Evolutionary conservation across 2,797 vertebrate species (phyloP).

Genomic region (Alcedo quadribrachys): DNA sequence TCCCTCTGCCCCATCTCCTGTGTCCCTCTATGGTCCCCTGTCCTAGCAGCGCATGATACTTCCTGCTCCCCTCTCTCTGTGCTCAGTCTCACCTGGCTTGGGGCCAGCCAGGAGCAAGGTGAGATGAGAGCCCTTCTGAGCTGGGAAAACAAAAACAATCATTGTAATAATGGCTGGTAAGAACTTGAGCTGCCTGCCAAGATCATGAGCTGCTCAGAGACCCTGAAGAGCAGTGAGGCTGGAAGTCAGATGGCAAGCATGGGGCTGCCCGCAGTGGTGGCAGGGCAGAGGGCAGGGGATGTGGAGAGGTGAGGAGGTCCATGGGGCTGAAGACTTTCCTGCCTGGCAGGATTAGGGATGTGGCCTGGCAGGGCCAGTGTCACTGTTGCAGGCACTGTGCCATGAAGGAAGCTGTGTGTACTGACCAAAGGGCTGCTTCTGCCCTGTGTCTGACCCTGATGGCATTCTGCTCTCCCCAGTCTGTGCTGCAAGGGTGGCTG

Average conservation of each 20-base stretch:
- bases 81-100: fast-evolving
- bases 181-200: not conserved
- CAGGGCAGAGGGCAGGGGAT: not conserved
- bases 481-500: fast-evolving
- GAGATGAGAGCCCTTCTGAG: not conserved
- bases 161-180: not conserved
- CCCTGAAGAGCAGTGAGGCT: not conserved
- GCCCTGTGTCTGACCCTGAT: not conserved
- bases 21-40: not conserved
- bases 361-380: not conserved
- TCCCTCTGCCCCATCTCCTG: not conserved
- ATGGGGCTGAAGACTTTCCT: not conserved
- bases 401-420: conserved; percentile 17
- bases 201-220: not conserved
- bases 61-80: fast-evolving
- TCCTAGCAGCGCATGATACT: not conserved
- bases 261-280: not conserved
- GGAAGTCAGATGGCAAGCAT: not conserved
- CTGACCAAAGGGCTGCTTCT: not conserved
- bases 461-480: not conserved
- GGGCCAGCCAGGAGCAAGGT: not conserved
- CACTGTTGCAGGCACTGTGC: not conserved
- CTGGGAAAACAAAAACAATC: conserved; percentile 13
- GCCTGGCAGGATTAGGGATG: conserved; percentile 40
- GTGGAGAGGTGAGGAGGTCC: not conserved